A percentile compares a stretch with the other conserved stretches of the same genome.
Evolutionary conservation across 2,797 vertebrate genomes (phyloP).

Genomic region (Mus minutoides): DNA sequence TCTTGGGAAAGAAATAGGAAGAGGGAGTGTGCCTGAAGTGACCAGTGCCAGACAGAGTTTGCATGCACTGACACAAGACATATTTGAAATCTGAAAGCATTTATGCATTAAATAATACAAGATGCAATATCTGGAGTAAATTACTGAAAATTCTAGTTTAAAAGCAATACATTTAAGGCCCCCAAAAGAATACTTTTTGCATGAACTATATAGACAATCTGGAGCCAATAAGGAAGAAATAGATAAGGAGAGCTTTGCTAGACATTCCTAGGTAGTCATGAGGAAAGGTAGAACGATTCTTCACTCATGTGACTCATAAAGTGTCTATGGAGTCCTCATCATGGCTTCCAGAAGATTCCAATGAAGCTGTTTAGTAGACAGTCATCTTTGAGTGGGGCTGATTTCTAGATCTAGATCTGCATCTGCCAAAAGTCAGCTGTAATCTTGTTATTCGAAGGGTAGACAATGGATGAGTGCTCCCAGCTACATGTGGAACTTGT

Average conservation of each 20-base stretch:
- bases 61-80: constrained; percentile 59
- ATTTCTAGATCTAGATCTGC: background rate
- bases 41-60: constrained; percentile 53
- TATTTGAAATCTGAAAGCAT: constrained; percentile 79
- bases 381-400: background rate
- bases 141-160: constrained; percentile 74
- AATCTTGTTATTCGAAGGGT: background rate
- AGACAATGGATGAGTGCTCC: background rate
- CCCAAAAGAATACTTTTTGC: constrained; percentile 70
- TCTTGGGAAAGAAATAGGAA: constrained; percentile 17
- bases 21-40: constrained; percentile 48
- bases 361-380: background rate
- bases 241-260: constrained; percentile 47
- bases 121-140: constrained; percentile 75
- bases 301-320: background rate
- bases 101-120: constrained; percentile 79
- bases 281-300: constrained; percentile 15
- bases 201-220: constrained; percentile 58
- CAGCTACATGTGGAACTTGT: background rate
- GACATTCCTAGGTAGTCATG: constrained; percentile 50
- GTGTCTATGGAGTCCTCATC: background rate
- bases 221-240: constrained; percentile 52
- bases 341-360: constrained; percentile 44
- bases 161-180: constrained; percentile 76
- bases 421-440: background rate